Base-by-base conservation (phyloP, 2,888 invertebrate species). In the Leuctra nigra region DNA sequence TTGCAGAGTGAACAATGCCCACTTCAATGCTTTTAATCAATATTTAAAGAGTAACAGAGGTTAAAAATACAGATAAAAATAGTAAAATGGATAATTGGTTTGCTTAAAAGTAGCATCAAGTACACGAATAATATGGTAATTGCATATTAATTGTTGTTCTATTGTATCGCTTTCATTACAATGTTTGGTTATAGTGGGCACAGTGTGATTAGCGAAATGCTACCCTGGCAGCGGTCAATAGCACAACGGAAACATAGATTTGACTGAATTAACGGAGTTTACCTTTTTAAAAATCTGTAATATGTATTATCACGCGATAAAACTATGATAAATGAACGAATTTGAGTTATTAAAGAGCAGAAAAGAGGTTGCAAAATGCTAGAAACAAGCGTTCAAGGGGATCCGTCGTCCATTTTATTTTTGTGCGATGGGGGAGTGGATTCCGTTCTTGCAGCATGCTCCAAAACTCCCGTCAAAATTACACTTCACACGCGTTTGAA, bases 341-440 rank as follows among this genome's bases (percentile, higher is more conserved):
- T 33, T 33, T 22, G 35, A 20, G 20, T 20, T 33, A 50, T 35
- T 50, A 16, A 35, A 35, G 50, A 35, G 35, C 35, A 33, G 50
- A 33, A 35, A 35, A 50, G 33, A 50, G 50, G 35, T 52, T 55
- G 55, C 55, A 48, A 44, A 29, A 60, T 55, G 50, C 41, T 55
- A 39, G 39, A 47, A 56, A 53, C 59, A 61, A 61, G 59, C 61
- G 58, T 59, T 58, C 61, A 61, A 61, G 61, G 60, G 63, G 61
- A 61, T 58, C 56, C 63, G 63, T 61, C 63, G 61, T 62, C 63
- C 63, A 63, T 63, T 63, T n/a, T n/a, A n/a, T n/a, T n/a, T n/a
- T 63, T 63, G 63, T 62, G 63, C 60, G 61, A 61, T 61, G 63
- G 63, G 63, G 63, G 63, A 63, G 63, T 63, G 63, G 61, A 63